phyloP scores from a whole-genome alignment of 2,888 invertebrate species.

The Scaptomyza flava region DNA sequence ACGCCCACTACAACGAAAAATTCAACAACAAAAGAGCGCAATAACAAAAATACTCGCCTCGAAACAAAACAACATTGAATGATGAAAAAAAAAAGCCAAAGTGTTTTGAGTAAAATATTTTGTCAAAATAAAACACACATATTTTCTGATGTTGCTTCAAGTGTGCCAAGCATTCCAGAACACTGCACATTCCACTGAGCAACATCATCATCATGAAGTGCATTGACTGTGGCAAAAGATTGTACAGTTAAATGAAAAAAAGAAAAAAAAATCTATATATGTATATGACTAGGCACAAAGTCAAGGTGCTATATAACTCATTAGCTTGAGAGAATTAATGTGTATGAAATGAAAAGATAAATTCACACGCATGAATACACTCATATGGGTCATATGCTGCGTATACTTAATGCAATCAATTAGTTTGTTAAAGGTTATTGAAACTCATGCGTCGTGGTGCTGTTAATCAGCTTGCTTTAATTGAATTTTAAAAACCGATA shows the following conservation, averaged over 20 bases:
- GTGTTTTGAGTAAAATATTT: slow-evolving; percentile 26
- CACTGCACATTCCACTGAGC: neutral
- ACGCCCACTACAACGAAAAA: slow-evolving; percentile 30
- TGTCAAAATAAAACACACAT: slow-evolving; percentile 20
- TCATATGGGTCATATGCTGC: neutral
- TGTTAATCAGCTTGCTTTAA: slow-evolving; percentile 34
- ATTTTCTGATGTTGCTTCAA: slow-evolving; percentile 4
- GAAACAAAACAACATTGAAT: slow-evolving; percentile 30
- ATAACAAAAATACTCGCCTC: slow-evolving; percentile 15
- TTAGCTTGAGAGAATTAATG: slow-evolving; percentile 7
- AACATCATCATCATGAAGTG: slow-evolving; percentile 20
- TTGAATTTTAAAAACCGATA: slow-evolving; percentile 22
- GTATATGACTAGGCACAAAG: slow-evolving; percentile 25
- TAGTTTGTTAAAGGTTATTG: slow-evolving; percentile 20
- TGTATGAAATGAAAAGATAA: neutral
- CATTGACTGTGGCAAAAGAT: slow-evolving; percentile 34
- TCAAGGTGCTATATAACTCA: slow-evolving; percentile 22
- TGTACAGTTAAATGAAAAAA: neutral
- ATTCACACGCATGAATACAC: neutral
- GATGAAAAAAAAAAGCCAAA: slow-evolving; percentile 50
- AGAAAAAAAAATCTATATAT: neutral
- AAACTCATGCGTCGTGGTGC: slow-evolving; percentile 16
- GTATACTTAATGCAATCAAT: slow-evolving; percentile 39
- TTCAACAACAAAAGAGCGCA: neutral
- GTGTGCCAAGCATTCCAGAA: slow-evolving; percentile 24